Evolutionary conservation across 1,140 invertebrate genomes (phyloP).

Genomic region (Euwallacea fornicatus): DNA sequence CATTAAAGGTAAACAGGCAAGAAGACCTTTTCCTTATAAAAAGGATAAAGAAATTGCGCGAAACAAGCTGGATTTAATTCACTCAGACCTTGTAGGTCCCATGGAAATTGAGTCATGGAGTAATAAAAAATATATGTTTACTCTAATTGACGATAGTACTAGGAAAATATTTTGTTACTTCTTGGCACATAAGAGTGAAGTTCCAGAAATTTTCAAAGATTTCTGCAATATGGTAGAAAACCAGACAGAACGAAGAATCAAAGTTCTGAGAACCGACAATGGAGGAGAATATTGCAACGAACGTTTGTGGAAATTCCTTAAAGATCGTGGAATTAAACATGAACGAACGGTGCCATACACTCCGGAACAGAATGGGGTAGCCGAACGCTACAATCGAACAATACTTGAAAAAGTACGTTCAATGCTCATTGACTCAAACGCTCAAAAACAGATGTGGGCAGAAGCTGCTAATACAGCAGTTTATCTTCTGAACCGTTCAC

Average conservation of each 20-base stretch:
- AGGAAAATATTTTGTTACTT: slow-evolving; percentile 48
- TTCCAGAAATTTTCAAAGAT: slow-evolving; percentile 41
- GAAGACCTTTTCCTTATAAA: slow-evolving; percentile 32
- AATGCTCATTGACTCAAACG: slow-evolving; percentile 48
- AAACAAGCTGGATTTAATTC: slow-evolving; percentile 35
- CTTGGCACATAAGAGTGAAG: slow-evolving; percentile 47
- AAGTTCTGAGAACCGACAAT: slow-evolving; percentile 43
- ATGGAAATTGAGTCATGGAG: slow-evolving; percentile 38
- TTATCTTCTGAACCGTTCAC: slow-evolving; percentile 50
- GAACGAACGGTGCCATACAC: slow-evolving; percentile 51
- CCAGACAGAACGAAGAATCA: slow-evolving; percentile 46
- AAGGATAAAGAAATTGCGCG: slow-evolving; percentile 25
- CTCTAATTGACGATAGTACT: slow-evolving; percentile 52
- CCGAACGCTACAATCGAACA: slow-evolving; percentile 49
- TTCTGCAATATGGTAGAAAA: slow-evolving; percentile 48
- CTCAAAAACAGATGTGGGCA: slow-evolving; percentile 49
- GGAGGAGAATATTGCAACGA: slow-evolving; percentile 51
- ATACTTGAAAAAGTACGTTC: slow-evolving; percentile 45
- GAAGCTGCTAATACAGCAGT: slow-evolving; percentile 50
- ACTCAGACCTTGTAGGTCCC: slow-evolving; percentile 37
- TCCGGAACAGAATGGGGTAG: slow-evolving; percentile 54
- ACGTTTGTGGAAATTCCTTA: slow-evolving; percentile 40
- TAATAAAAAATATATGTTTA: slow-evolving; percentile 50
- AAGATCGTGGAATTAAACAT: slow-evolving; percentile 49
- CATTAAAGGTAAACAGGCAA: slow-evolving; percentile 36